Conservation (phyloP, 1,140 invertebrate species). For the Rhopalosiphum maidis region DNA sequence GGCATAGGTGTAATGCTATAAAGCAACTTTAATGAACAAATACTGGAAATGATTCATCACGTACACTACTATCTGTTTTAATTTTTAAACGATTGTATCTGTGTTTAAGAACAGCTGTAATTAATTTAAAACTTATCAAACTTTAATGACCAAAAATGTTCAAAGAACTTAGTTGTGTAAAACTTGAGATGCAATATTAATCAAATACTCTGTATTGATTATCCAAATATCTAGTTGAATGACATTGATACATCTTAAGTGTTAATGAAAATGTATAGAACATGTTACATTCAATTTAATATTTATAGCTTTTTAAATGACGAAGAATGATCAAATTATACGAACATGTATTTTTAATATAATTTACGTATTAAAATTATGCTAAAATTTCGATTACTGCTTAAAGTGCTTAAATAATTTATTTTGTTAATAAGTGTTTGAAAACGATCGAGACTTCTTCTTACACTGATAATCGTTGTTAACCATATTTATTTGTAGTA, state of each 20-base stretch:
- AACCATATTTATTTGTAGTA: neutral
- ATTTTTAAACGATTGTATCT: conserved; percentile 17
- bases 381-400: neutral
- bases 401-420: neutral
- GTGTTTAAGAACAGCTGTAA: neutral
- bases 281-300: neutral
- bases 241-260: neutral
- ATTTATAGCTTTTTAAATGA: neutral
- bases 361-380: neutral
- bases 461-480: neutral
- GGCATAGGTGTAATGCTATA: neutral
- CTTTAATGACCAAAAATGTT: conserved; percentile 1
- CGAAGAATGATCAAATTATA: neutral
- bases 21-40: neutral
- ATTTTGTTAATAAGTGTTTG: neutral
- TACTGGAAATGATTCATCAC: too few species aligned
- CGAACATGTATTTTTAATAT: neutral
- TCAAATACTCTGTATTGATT: neutral
- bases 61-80: neutral
- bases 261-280: neutral
- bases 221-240: neutral
- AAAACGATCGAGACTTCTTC: neutral
- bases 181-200: conserved; percentile 4
- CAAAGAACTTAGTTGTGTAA: neutral
- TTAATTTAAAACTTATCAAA: conserved; percentile 12